phyloP scores from a whole-genome alignment of 2,113 vertebrate genomes.

The Sturnus vulgaris region DNA sequence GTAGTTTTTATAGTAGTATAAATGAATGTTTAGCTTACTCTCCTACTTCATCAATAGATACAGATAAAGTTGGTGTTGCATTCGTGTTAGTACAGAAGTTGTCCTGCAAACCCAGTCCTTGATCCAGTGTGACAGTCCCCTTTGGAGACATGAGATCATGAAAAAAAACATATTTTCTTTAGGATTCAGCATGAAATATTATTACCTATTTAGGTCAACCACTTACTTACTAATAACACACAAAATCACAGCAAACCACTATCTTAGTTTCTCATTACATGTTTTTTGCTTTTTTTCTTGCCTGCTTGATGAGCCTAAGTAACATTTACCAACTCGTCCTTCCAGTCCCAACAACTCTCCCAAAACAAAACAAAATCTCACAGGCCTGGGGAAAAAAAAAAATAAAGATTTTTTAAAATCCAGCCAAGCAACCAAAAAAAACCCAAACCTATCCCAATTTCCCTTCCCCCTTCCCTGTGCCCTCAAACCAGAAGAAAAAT shows the following conservation, averaged over 20 bases:
- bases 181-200: background rate
- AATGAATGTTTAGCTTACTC: background rate
- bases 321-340: background rate
- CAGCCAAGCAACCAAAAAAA: background rate
- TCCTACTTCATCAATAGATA: background rate
- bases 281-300: background rate
- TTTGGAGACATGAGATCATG: background rate
- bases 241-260: background rate
- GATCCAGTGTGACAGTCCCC: background rate
- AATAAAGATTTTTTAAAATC: background rate
- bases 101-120: background rate
- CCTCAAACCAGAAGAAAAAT: background rate
- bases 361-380: background rate
- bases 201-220: background rate
- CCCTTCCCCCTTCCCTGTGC: too few species aligned
- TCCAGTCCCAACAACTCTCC: background rate
- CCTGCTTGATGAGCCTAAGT: background rate
- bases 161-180: background rate
- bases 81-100: background rate
- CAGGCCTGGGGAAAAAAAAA: background rate
- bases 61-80: fast-evolving
- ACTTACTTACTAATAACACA: background rate
- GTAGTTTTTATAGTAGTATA: background rate
- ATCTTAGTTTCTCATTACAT: background rate
- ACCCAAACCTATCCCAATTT: background rate